phyloP scores from a whole-genome alignment of 92 coral and sea anemone genomes.

The Siderastrea siderea region DNA sequence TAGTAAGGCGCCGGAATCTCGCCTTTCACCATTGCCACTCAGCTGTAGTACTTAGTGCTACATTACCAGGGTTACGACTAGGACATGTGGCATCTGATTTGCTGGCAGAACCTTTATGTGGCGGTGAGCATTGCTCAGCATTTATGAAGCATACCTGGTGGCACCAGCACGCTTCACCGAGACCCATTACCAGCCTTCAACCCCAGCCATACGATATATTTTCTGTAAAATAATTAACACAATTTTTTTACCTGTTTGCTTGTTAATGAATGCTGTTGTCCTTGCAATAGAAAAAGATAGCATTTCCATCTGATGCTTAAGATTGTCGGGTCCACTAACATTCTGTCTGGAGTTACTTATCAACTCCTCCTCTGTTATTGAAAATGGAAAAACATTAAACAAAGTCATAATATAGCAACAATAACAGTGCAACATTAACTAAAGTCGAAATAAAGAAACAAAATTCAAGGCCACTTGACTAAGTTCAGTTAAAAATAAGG shows the following conservation, averaged over 20 bases:
- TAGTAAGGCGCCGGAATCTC: background rate
- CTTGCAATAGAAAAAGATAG: slow-evolving; percentile 37
- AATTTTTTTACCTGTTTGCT: slow-evolving; percentile 38
- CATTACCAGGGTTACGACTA: background rate
- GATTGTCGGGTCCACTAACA: background rate
- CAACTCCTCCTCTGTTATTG: slow-evolving; percentile 9
- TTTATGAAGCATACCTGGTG: background rate
- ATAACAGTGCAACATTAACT: too few species aligned
- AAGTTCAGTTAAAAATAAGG: too few species aligned
- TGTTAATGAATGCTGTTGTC: slow-evolving; percentile 38
- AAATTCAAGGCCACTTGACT: background rate
- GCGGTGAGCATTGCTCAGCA: background rate
- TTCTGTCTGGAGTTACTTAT: background rate
- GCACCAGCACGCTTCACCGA: background rate
- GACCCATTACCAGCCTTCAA: background rate
- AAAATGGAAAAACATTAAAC: too few species aligned
- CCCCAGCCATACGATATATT: too few species aligned
- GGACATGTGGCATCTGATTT: slow-evolving; percentile 13
- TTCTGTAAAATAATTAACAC: background rate
- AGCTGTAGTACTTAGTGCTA: background rate
- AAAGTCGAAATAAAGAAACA: too few species aligned
- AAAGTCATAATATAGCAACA: too few species aligned
- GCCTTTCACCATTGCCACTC: slow-evolving; percentile 2
- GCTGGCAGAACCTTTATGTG: slow-evolving; percentile 2
- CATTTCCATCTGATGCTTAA: slow-evolving; percentile 57